A percentile compares a stretch with the other conserved stretches of the same genome.
Conservation (phyloP, 2,888 invertebrate species). For the Cryptophagus acutangulus region DNA sequence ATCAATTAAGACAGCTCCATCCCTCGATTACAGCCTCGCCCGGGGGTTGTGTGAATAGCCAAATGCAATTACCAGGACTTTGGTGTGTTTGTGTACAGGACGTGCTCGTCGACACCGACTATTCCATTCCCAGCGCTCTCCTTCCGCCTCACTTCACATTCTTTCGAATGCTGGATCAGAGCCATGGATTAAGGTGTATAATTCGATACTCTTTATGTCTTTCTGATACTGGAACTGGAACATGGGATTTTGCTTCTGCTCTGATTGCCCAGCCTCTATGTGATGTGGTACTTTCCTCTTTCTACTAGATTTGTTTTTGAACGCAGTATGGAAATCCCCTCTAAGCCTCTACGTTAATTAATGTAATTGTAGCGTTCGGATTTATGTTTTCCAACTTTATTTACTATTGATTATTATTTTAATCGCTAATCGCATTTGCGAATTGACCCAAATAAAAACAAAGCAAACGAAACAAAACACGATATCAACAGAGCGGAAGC, state of each 20-base stretch:
- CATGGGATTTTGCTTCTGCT: slow-evolving; percentile 7
- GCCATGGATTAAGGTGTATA: slow-evolving; percentile 27
- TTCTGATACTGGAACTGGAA: slow-evolving; percentile 16
- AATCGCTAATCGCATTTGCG: too few relatives aligned
- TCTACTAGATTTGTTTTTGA: slow-evolving; percentile 9
- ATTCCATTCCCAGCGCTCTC: too few relatives aligned
- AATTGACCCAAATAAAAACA: too few relatives aligned
- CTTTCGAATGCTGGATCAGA: slow-evolving; percentile 24
- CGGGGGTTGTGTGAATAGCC: slow-evolving; percentile 39
- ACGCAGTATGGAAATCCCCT: slow-evolving; percentile 1
- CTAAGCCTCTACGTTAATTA: slow-evolving; percentile 6
- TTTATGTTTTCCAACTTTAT: neutral
- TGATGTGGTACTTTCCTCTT: slow-evolving; percentile 2
- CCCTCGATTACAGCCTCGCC: slow-evolving; percentile 37
- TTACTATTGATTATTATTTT: neutral
- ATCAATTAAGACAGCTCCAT: slow-evolving; percentile 41
- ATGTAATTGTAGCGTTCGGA: slow-evolving; percentile 5
- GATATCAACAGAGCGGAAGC: too few relatives aligned
- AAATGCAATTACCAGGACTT: slow-evolving; percentile 42
- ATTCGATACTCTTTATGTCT: slow-evolving; percentile 20
- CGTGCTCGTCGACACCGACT: slow-evolving; percentile 33
- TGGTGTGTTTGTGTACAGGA: slow-evolving; percentile 37
- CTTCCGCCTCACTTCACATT: slow-evolving; percentile 25
- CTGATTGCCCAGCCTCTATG: slow-evolving; percentile 8
- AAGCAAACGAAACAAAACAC: too few relatives aligned